These are phyloP conservation scores for Cyanocitta stelleri DNA, from an alignment of 2,113 vertebrate genomes.

Conservation along the genomic window DNA sequence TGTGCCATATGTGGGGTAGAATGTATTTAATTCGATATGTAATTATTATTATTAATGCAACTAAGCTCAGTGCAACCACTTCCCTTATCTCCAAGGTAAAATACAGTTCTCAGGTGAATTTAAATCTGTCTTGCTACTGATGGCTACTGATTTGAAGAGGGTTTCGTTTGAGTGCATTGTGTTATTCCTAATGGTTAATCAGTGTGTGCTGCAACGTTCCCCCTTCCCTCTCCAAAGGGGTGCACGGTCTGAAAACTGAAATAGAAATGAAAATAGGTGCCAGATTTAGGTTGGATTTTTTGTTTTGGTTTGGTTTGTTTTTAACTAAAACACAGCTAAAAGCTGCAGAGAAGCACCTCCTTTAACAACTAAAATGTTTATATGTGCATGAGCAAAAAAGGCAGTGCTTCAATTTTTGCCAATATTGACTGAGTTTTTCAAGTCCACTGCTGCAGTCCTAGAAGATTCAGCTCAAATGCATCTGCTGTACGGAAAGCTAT, in stretches of 20 bases:
- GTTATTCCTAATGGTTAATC: background rate
- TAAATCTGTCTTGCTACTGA: background rate
- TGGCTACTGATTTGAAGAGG: conserved; percentile 15
- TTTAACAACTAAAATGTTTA: background rate
- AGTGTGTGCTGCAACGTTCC: background rate
- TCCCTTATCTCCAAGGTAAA: conserved; percentile 12
- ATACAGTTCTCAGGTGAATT: background rate
- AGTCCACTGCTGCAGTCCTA: background rate
- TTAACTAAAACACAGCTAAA: background rate
- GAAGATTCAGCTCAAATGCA: background rate
- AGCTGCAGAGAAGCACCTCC: background rate
- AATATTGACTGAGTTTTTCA: background rate
- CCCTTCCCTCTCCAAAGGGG: background rate
- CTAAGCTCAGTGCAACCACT: background rate
- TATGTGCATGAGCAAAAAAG: background rate
- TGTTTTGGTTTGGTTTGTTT: background rate
- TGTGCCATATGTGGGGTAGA: background rate
- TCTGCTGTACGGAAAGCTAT: background rate
- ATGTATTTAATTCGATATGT: background rate
- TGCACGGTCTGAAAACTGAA: background rate
- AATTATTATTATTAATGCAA: conserved; percentile 7
- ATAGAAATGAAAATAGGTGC: background rate
- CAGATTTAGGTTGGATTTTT: background rate
- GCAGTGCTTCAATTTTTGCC: background rate
- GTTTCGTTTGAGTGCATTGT: background rate